Conservation (phyloP, 2,113 vertebrate genomes). For the Cyanistes caeruleus region DNA sequence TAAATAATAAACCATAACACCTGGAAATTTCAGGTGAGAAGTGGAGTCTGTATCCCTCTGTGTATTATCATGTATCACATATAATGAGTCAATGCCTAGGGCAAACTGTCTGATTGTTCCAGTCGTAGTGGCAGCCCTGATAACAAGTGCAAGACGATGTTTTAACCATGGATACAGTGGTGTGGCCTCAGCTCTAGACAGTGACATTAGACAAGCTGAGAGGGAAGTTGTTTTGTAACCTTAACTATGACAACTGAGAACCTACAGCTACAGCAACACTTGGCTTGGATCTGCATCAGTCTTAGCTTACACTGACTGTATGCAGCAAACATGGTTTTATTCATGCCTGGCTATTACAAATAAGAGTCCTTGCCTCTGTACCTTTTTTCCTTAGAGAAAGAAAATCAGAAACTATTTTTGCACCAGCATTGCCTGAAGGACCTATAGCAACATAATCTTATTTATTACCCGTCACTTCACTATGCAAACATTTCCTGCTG, state of each 20-base stretch:
- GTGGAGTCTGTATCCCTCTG: not conserved
- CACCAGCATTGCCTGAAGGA: constrained; percentile 4
- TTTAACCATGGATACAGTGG: not conserved
- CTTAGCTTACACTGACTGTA: not conserved
- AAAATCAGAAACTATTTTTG: not conserved
- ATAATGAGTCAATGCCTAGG: not conserved
- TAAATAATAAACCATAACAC: not conserved
- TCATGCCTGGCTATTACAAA: not conserved
- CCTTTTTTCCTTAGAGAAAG: not conserved
- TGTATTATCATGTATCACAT: not conserved
- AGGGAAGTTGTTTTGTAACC: constrained; percentile 6
- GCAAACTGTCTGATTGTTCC: not conserved
- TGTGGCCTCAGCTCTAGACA: not conserved
- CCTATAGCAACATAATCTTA: constrained; percentile 16
- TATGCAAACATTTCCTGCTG: constrained; percentile 22
- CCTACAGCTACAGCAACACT: not conserved
- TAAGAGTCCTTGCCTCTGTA: not conserved
- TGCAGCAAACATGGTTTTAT: not conserved
- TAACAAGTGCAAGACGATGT: not conserved
- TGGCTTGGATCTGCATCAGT: not conserved
- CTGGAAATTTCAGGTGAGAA: not conserved
- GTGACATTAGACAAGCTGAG: not conserved
- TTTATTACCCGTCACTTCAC: not conserved
- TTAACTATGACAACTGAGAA: constrained; percentile 33
- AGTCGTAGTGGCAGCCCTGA: not conserved